Conservation (phyloP, 37 sponge, comb jelly and placozoan species). For the Bolinopsis microptera region DNA sequence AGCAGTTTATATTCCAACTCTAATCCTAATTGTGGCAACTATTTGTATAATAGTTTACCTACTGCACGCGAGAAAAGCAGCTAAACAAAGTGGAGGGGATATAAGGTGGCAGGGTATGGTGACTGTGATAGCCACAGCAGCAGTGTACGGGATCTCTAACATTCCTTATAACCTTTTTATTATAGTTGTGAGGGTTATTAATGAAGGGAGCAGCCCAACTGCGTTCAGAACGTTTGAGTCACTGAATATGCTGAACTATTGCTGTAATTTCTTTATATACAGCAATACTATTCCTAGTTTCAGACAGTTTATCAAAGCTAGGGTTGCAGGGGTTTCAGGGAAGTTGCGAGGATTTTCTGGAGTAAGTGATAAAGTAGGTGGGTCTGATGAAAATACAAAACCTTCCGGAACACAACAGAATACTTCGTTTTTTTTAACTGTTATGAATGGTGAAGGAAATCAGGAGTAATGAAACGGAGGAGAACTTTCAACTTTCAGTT, state of each 20-base stretch:
- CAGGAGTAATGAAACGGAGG: no score
- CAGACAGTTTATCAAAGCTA: neutral
- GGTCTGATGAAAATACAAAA: no score
- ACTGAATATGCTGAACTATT: neutral
- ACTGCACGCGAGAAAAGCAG: neutral
- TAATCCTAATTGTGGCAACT: neutral
- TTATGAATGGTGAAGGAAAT: no score
- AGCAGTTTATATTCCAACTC: neutral
- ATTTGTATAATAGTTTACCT: neutral
- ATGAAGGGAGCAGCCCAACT: no score
- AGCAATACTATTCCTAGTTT: neutral
- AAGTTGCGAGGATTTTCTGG: no score
- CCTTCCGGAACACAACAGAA: no score
- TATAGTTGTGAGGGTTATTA: neutral
- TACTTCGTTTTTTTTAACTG: no score
- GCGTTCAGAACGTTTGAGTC: neutral
- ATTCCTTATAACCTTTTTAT: neutral
- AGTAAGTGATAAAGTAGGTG: no score
- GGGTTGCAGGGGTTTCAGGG: neutral
- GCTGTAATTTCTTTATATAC: conserved; percentile 11
- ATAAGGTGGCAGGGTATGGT: conserved; percentile 29
- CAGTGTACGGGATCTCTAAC: neutral
- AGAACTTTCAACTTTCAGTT: no score
- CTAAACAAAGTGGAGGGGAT: neutral
- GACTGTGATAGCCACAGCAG: conserved; percentile 2